phyloP scores from a whole-genome alignment of 2,797 vertebrate species.

The Octomys mimax region DNA sequence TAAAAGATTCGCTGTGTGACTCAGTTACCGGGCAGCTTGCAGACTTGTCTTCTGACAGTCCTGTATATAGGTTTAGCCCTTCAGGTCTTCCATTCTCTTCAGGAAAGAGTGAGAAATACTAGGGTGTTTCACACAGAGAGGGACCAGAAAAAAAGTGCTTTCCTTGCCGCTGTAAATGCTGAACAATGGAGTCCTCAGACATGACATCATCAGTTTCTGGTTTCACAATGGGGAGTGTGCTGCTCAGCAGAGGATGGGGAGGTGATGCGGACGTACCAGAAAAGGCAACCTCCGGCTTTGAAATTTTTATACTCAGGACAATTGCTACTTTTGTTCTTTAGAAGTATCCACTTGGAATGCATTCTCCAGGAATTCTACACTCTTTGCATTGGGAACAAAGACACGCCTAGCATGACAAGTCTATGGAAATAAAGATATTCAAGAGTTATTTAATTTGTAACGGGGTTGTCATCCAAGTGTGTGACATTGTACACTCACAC shows the following conservation, averaged over 20 bases:
- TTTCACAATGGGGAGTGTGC: constrained; percentile 70
- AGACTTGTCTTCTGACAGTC: neutral
- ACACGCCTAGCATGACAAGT: neutral
- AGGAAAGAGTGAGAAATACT: constrained; percentile 7
- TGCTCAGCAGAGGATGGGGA: constrained; percentile 22
- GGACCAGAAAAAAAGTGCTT: neutral
- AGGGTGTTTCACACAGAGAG: constrained; percentile 22
- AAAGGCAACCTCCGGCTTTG: neutral
- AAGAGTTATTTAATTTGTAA: neutral
- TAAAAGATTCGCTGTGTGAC: neutral
- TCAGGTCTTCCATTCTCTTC: neutral
- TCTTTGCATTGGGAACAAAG: constrained; percentile 41
- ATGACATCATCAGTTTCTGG: constrained; percentile 80
- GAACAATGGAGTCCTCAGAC: constrained; percentile 68
- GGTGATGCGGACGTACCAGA: neutral
- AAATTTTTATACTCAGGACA: neutral
- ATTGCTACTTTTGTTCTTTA: neutral
- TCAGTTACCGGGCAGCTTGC: neutral
- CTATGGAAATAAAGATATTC: neutral
- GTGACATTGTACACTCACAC: neutral
- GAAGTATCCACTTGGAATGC: neutral
- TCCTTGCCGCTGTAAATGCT: constrained; percentile 57
- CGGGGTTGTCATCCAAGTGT: neutral
- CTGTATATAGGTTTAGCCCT: neutral
- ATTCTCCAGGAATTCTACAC: neutral